These are phyloP conservation scores for Smittia aterrima DNA, from an alignment of 2,888 invertebrate genomes.

Conservation along the genomic window DNA sequence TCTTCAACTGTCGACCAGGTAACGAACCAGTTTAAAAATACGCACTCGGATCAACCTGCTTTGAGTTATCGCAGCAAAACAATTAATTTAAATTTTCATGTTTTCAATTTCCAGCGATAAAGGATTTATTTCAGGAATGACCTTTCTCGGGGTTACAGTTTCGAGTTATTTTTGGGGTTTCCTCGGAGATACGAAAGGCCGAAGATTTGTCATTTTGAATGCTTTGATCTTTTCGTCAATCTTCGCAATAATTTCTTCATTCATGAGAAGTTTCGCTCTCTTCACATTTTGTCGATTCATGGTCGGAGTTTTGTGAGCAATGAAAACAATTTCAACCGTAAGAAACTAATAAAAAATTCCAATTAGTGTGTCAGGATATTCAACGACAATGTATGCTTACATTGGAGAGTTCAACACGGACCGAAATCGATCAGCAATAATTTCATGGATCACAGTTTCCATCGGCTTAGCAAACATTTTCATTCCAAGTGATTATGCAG, in stretches of 20 bases:
- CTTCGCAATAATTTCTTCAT: not conserved
- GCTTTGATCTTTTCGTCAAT: not conserved
- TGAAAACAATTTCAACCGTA: no score
- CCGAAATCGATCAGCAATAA: not conserved
- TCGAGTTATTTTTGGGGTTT: not conserved
- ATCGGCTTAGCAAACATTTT: not conserved
- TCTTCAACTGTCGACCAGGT: constrained; percentile 49
- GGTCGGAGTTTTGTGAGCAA: not conserved
- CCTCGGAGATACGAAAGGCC: not conserved
- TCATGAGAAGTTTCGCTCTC: not conserved
- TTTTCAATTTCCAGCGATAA: no score
- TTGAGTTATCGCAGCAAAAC: no score
- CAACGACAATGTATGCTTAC: not conserved
- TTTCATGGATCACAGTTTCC: not conserved
- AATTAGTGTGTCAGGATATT: not conserved
- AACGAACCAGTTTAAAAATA: no score
- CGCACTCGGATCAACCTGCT: no score
- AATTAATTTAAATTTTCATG: no score
- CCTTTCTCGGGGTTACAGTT: constrained; percentile 49
- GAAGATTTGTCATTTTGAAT: not conserved
- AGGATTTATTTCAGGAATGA: constrained; percentile 52
- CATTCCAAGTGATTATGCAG: no score
- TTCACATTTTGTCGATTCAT: not conserved
- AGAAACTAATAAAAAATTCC: no score
- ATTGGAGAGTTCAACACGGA: not conserved